These are phyloP conservation scores for Lordiphosa fenestrarum DNA, from an alignment of 2,888 invertebrate genomes.

Conservation along the genomic window DNA sequence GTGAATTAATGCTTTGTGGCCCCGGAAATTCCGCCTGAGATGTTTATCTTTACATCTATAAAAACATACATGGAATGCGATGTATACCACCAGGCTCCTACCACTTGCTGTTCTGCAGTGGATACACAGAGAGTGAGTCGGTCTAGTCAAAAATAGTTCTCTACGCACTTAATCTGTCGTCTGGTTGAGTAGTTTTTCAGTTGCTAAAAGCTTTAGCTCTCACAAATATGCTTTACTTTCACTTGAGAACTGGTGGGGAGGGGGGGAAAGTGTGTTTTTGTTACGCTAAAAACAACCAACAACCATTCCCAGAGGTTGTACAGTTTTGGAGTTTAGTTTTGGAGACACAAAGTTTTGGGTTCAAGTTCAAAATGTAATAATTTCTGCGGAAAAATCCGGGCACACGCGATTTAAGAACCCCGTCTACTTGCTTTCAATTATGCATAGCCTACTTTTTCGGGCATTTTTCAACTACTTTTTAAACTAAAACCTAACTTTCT, in stretches of 20 bases:
- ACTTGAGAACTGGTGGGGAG: slow-evolving; percentile 19
- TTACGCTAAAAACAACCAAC: no score
- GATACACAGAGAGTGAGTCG: slow-evolving; percentile 2
- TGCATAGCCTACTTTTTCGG: not conserved
- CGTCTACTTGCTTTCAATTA: not conserved
- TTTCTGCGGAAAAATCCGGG: no score
- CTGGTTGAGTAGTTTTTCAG: slow-evolving; percentile 32
- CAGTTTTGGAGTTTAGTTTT: no score
- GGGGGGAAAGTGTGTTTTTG: slow-evolving; percentile 19
- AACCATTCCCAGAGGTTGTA: no score
- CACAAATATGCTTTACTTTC: slow-evolving; percentile 28
- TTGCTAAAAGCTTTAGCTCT: slow-evolving; percentile 45
- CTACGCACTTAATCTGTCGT: slow-evolving; percentile 17
- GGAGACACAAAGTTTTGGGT: no score
- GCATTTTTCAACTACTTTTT: not conserved
- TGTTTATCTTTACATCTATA: slow-evolving; percentile 61
- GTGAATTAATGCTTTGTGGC: slow-evolving; percentile 54
- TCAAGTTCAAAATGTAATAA: no score
- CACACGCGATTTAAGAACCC: no score
- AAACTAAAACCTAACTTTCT: not conserved
- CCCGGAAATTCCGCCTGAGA: slow-evolving; percentile 36
- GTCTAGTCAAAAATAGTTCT: slow-evolving; percentile 45
- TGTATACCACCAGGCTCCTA: slow-evolving; percentile 15
- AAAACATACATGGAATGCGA: slow-evolving; percentile 21
- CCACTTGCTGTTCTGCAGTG: slow-evolving; percentile 45